Evolutionary conservation across 2,113 vertebrate genomes (phyloP).

Genomic region (Marmota monax): DNA sequence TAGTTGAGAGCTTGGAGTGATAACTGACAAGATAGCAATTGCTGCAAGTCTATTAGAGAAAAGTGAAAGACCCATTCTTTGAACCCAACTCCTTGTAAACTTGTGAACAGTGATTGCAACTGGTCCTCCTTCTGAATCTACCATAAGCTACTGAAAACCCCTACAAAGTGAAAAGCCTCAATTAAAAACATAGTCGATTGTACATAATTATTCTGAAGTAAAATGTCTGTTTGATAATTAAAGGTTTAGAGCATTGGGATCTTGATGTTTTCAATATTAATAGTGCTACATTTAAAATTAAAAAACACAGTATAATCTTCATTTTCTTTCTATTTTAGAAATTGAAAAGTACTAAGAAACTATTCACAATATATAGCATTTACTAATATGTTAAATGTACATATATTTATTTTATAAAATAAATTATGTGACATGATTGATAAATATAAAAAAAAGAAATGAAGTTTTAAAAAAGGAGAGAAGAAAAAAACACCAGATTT

Average conservation of each 20-base stretch:
- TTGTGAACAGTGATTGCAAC: neutral
- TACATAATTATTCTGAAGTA: slow-evolving; percentile 21
- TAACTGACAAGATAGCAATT: neutral
- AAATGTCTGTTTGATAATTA: neutral
- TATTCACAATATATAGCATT: neutral
- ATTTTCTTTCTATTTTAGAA: neutral
- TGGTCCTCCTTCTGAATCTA: neutral
- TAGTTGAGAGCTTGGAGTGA: neutral
- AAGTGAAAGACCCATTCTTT: neutral
- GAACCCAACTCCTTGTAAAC: neutral
- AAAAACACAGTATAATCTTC: neutral
- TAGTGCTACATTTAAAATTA: neutral
- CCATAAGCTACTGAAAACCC: neutral
- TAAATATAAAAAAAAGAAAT: neutral
- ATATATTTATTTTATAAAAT: neutral
- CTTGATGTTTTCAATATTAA: neutral
- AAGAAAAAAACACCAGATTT: neutral
- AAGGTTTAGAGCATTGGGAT: neutral
- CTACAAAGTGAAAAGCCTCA: neutral
- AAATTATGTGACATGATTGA: neutral
- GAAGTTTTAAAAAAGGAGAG: neutral
- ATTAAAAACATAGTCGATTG: neutral
- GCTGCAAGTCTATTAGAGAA: neutral
- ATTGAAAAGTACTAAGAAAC: neutral
- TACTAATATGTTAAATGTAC: neutral